These are phyloP conservation scores for Microctonus aethiopoides DNA, from an alignment of 2,888 invertebrate species.

Conservation along the genomic window DNA sequence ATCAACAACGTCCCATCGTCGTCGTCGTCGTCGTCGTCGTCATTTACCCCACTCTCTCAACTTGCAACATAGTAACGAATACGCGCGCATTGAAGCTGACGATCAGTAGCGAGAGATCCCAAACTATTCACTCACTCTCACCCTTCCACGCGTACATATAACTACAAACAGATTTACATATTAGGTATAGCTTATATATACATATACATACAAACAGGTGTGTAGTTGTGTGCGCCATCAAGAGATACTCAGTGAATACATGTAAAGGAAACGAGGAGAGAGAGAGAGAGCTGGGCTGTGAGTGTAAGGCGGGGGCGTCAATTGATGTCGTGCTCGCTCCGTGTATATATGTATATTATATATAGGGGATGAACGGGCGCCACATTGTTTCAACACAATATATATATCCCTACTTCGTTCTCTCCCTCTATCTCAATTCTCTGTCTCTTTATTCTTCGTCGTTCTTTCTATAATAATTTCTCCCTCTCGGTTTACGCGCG, in stretches of 20 bases:
- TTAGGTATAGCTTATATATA: not conserved
- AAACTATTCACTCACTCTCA: not conserved
- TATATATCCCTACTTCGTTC: constrained; percentile 48
- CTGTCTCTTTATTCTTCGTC: too few species aligned
- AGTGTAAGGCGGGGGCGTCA: constrained; percentile 49
- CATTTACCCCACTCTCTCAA: too few species aligned
- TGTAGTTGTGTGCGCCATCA: too few species aligned
- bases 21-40: not conserved
- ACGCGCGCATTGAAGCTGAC: constrained; percentile 41
- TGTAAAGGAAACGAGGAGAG: not conserved
- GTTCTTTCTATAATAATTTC: too few species aligned
- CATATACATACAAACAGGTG: too few species aligned
- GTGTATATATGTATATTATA: constrained; percentile 46
- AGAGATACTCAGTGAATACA: too few species aligned
- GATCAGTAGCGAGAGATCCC: not conserved
- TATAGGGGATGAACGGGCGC: constrained; percentile 54
- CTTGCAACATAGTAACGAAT: constrained; percentile 19
- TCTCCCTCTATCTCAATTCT: constrained; percentile 24
- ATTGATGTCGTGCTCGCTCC: constrained; percentile 58
- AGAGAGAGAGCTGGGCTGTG: constrained; percentile 15
- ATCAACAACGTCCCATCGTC: not conserved
- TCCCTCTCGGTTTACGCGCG: constrained; percentile 47
- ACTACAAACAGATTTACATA: not conserved
- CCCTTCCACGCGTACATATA: too few species aligned
- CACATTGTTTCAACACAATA: constrained; percentile 63